Evolutionary conservation across 2,797 vertebrate species (phyloP).

Genomic region (Rhodeus uyekii): DNA sequence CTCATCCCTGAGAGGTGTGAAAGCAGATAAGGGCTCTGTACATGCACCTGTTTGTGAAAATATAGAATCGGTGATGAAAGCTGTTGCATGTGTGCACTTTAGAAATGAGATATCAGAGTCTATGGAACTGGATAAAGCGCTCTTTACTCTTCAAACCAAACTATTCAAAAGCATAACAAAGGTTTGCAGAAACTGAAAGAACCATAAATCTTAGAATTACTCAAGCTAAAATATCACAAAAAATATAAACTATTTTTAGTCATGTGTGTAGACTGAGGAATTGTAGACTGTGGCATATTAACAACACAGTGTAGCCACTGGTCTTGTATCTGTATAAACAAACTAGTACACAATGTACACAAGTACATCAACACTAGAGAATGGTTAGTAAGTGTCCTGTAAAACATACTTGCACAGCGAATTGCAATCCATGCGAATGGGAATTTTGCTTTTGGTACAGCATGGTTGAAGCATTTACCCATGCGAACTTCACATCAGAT

Average conservation of each 20-base stretch:
- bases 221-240: background rate
- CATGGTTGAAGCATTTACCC: background rate
- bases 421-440: background rate
- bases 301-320: background rate
- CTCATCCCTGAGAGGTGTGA: background rate
- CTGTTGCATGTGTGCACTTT: background rate
- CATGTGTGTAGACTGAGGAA: too few species aligned
- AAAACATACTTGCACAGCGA: background rate
- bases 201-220: background rate
- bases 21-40: background rate
- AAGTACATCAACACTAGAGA: background rate
- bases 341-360: too few species aligned
- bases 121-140: background rate
- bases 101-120: background rate
- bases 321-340: background rate
- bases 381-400: background rate
- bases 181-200: background rate
- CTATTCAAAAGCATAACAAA: background rate
- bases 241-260: background rate
- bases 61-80: constrained; percentile 9
- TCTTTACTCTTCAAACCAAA: background rate
- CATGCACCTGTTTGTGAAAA: constrained; percentile 15
- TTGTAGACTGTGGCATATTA: background rate
- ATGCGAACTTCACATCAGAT: background rate
- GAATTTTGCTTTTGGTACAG: background rate